Conservation (phyloP, 2,113 vertebrate species). For the Mystacornis crossleyi region DNA sequence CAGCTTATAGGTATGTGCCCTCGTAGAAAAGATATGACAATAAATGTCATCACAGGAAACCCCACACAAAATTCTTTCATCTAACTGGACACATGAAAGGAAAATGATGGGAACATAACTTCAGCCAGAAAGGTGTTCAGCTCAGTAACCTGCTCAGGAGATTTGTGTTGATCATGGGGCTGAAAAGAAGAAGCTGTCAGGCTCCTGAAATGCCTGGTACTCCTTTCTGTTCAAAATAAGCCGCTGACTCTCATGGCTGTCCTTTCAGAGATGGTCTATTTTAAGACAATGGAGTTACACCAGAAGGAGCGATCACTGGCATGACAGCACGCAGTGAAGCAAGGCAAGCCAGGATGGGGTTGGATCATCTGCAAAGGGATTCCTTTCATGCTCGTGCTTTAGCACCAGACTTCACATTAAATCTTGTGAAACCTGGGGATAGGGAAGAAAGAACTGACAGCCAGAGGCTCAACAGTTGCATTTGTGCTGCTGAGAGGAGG, state of each 20-base stretch:
- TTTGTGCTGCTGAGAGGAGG: neutral
- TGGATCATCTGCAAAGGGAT: neutral
- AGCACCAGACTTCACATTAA: neutral
- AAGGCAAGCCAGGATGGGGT: neutral
- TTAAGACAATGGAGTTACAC: neutral
- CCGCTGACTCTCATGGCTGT: neutral
- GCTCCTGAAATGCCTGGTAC: neutral
- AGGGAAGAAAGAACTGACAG: neutral
- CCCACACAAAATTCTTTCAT: neutral
- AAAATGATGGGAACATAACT: neutral
- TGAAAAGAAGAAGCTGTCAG: neutral
- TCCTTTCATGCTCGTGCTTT: neutral
- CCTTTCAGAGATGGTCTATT: slow-evolving; percentile 15
- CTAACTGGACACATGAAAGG: neutral
- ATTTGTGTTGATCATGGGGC: neutral
- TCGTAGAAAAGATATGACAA: neutral
- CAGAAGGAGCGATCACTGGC: neutral
- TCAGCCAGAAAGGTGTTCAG: neutral
- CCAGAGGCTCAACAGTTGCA: neutral
- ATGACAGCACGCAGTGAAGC: neutral
- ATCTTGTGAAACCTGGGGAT: neutral
- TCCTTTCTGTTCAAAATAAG: neutral
- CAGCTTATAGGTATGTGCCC: neutral
- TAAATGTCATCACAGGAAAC: neutral
- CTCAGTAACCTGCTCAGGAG: neutral